A percentile compares a stretch with the other conserved stretches of the same genome.
These are phyloP conservation scores for Xiphorhynchus erythropygius DNA, from an alignment of 2,797 vertebrate genomes.

Conservation along the genomic window DNA sequence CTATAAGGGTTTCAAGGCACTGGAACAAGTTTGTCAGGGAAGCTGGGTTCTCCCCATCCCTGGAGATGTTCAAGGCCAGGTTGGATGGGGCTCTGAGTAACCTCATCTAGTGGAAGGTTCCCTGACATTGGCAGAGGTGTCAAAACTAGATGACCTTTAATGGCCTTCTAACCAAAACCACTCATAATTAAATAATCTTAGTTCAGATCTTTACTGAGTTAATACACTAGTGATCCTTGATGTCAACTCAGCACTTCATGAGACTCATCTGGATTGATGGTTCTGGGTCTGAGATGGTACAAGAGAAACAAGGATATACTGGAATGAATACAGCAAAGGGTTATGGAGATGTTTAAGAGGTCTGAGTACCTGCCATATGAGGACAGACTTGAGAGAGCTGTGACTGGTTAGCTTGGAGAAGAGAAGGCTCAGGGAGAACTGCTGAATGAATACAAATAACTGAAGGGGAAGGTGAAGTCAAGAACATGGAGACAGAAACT, in stretches of 20 bases:
- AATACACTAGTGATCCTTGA: background rate
- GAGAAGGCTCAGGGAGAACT: background rate
- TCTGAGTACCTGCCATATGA: background rate
- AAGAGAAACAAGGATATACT: background rate
- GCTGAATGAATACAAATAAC: background rate
- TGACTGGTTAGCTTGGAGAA: background rate
- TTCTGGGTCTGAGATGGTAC: background rate
- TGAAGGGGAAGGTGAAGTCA: background rate
- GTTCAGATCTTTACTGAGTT: background rate
- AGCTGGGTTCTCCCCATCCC: fast-evolving
- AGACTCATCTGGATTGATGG: background rate
- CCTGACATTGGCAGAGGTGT: background rate
- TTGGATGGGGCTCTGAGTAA: background rate
- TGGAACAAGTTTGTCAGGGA: background rate
- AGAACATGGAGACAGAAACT: background rate
- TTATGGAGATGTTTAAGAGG: background rate
- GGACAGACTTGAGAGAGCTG: background rate
- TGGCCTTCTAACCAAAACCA: background rate
- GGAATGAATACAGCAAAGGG: background rate
- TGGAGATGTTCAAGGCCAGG: no score
- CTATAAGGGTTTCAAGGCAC: no score
- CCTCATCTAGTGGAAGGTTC: background rate
- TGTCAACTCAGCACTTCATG: background rate
- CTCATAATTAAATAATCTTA: background rate
- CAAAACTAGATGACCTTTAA: background rate